These are phyloP conservation scores for Pasiphila rectangulata DNA, from an alignment of 2,888 invertebrate species.

Conservation along the genomic window DNA sequence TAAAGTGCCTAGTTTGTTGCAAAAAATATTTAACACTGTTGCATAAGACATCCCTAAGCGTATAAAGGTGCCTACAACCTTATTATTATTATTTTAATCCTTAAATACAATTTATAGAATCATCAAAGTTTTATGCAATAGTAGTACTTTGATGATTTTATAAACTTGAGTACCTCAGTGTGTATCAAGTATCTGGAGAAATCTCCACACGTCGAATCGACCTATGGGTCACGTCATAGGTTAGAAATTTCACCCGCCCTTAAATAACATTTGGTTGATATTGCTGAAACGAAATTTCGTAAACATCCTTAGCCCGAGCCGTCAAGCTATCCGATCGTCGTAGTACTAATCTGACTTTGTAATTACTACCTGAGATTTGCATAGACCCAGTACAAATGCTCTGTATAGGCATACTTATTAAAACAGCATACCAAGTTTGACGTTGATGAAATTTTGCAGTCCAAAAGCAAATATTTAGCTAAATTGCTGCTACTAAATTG, in stretches of 20 bases:
- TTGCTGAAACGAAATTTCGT: conserved; percentile 35
- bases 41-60: no score
- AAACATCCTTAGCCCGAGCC: conserved; percentile 37
- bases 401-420: conserved; percentile 20
- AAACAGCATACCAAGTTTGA: conserved; percentile 26
- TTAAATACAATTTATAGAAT: no score
- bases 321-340: conserved; percentile 33
- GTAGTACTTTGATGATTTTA: no score
- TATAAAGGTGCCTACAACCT: no score
- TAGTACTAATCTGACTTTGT: conserved; percentile 41
- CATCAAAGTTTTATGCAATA: no score
- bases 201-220: no score
- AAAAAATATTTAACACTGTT: no score
- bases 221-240: no score
- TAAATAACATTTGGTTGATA: not conserved
- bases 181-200: no score
- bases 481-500: conserved; percentile 44
- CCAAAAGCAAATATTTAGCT: conserved; percentile 41
- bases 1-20: no score
- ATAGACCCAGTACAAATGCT: conserved; percentile 29
- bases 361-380: conserved; percentile 38
- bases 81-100: no score
- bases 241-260: not conserved
- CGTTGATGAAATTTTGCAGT: conserved; percentile 43
- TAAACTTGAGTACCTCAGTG: not conserved